Evolutionary conservation across 2,797 vertebrate genomes (phyloP).

Genomic region (Leptodactylus fallax): DNA sequence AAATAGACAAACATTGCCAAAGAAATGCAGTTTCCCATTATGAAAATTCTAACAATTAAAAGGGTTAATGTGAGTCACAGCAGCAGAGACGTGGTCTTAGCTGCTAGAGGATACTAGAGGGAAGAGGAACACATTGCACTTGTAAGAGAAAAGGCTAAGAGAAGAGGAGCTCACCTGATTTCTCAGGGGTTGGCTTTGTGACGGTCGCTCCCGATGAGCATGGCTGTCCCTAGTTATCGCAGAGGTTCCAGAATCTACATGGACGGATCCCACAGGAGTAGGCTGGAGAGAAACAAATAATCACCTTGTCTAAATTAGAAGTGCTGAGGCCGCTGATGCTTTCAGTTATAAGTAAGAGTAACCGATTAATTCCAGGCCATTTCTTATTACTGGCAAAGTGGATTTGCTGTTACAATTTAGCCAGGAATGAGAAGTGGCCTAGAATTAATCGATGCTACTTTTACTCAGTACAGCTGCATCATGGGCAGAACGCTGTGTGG

Average conservation of each 20-base stretch:
- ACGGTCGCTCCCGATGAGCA: constrained; percentile 88
- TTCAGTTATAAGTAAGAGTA: too few relatives aligned
- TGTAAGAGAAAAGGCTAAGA: neutral
- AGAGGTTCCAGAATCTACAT: constrained; percentile 92
- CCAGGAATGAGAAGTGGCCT: too few relatives aligned
- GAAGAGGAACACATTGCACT: neutral
- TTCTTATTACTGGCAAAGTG: too few relatives aligned
- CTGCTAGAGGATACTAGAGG: neutral
- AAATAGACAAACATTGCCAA: constrained; percentile 1
- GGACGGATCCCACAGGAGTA: constrained; percentile 93
- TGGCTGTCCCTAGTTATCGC: constrained; percentile 92
- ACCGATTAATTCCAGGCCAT: too few relatives aligned
- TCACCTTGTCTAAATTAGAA: neutral
- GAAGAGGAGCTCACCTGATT: constrained; percentile 84
- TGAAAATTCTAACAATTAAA: neutral
- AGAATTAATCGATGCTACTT: too few relatives aligned
- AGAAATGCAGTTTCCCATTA: neutral
- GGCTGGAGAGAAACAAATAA: constrained; percentile 77
- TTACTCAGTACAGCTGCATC: too few relatives aligned
- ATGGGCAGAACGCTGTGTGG: too few relatives aligned
- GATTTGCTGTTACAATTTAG: too few relatives aligned
- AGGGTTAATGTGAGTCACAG: constrained; percentile 24
- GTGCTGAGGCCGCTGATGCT: too few relatives aligned
- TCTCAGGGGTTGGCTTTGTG: constrained; percentile 89
- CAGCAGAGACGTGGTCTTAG: neutral